phyloP scores from a whole-genome alignment of 2,797 vertebrate species.

The Argyrosomus regius region DNA sequence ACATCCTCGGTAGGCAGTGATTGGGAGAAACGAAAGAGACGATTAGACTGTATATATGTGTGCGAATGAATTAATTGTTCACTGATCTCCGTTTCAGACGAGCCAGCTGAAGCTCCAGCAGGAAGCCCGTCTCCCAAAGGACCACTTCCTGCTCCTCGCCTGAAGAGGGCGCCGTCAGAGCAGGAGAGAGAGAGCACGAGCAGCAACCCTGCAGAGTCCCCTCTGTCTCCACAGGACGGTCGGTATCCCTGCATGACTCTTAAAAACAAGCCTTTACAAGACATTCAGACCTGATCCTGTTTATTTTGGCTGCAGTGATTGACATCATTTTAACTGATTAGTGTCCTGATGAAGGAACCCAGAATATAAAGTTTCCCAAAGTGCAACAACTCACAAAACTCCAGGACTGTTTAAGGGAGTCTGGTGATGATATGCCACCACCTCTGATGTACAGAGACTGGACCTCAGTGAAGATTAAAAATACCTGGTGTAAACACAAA shows the following conservation, averaged over 20 bases:
- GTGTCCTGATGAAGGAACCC: no score
- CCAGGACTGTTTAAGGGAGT: no score
- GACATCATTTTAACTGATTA: no score
- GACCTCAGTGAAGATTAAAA: no score
- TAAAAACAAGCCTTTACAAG: neutral
- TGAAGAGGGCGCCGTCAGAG: constrained; percentile 89
- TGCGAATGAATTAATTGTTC: accelerated
- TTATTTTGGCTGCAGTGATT: no score
- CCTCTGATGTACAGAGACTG: no score
- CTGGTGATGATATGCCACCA: no score
- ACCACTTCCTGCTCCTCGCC: constrained; percentile 86
- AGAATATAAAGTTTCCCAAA: no score
- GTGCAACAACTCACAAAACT: no score
- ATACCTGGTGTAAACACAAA: no score
- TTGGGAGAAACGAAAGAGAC: no score
- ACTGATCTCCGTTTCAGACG: constrained; percentile 79
- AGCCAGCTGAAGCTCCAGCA: constrained; percentile 81
- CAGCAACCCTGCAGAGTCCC: constrained; percentile 44
- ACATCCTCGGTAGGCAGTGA: constrained; percentile 6
- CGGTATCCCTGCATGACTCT: constrained; percentile 39
- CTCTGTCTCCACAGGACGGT: constrained; percentile 83
- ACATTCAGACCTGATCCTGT: no score
- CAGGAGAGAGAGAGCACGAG: constrained; percentile 86
- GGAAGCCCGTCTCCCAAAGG: constrained; percentile 80
- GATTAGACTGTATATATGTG: neutral